Conservation (phyloP, 1,140 invertebrate genomes). For the Mizuhopecten yessoensis region DNA sequence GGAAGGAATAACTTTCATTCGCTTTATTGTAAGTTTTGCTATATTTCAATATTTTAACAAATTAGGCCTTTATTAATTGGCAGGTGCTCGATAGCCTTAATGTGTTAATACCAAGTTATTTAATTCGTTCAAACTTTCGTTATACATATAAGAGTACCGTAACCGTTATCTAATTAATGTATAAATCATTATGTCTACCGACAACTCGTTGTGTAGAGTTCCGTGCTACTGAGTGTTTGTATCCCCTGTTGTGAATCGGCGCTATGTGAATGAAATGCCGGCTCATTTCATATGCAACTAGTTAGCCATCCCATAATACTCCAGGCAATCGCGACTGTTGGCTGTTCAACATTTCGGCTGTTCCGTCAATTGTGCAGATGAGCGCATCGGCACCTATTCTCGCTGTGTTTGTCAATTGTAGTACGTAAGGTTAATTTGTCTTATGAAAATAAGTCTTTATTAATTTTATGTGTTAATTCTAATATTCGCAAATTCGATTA, state of each 20-base stretch:
- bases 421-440: constrained; percentile 49
- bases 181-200: no score
- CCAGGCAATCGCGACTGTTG: constrained; percentile 52
- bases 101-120: no score
- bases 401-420: constrained; percentile 42
- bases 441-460: constrained; percentile 45
- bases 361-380: constrained; percentile 60
- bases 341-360: constrained; percentile 61
- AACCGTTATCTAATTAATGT: no score
- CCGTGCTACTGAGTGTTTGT: not conserved
- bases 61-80: no score
- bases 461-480: constrained; percentile 46
- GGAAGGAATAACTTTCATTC: no score
- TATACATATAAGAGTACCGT: no score
- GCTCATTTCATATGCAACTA: constrained; percentile 73
- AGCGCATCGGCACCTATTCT: constrained; percentile 42
- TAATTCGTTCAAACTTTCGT: no score
- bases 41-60: no score
- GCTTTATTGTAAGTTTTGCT: no score
- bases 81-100: no score
- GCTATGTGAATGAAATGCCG: constrained; percentile 65
- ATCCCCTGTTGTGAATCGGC: not conserved
- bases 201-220: not conserved
- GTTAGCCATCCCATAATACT: constrained; percentile 72
- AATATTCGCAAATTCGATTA: constrained; percentile 51